These are phyloP conservation scores for Ranitomeya imitator DNA, from an alignment of 2,113 vertebrate species.

Conservation along the genomic window DNA sequence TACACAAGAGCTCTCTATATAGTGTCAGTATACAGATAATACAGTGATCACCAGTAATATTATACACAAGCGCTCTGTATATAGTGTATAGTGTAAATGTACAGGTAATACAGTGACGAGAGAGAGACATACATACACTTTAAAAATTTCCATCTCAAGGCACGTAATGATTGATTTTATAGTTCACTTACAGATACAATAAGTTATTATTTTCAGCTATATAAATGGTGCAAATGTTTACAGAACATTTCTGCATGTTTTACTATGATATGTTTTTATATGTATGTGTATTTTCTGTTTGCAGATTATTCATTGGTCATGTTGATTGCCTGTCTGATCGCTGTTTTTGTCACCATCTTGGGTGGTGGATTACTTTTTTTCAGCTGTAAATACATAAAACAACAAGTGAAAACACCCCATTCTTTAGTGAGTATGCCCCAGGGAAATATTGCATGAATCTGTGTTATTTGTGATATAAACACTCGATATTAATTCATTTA, in stretches of 20 bases:
- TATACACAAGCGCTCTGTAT: no score
- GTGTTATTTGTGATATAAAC: not conserved
- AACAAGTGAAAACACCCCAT: constrained; percentile 61
- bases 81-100: no score
- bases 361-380: constrained; percentile 59
- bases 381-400: constrained; percentile 71
- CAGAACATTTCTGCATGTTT: not conserved
- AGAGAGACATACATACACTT: no score
- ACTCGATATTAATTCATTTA: not conserved
- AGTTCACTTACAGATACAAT: no score
- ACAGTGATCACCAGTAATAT: no score
- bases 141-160: no score
- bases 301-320: constrained; percentile 71
- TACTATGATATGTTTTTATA: not conserved
- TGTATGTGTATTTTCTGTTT: not conserved
- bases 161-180: no score
- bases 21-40: no score
- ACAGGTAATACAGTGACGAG: no score
- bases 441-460: not conserved
- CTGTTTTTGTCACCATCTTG: constrained; percentile 60
- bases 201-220: not conserved
- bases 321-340: constrained; percentile 62
- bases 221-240: not conserved
- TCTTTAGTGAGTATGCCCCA: constrained; percentile 70
- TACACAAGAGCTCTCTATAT: no score